Base-by-base conservation (phyloP, 2,113 vertebrate genomes). In the Centropus bengalensis region DNA sequence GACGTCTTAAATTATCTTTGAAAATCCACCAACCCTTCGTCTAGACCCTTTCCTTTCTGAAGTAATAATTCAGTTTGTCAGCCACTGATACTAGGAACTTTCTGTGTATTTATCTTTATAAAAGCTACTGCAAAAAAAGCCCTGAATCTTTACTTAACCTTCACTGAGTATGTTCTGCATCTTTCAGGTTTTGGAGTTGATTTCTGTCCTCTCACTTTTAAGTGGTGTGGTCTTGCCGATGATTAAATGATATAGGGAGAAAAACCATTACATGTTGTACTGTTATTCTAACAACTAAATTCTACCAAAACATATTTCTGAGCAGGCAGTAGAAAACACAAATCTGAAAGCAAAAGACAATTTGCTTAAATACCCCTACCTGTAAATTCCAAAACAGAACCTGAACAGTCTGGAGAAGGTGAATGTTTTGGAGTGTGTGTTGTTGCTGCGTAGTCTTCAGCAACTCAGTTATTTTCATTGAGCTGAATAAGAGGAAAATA, bases 201-300 rank as follows among this genome's bases (percentile, higher is more conserved):
- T 58, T 54, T 71, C 27, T 66, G 24, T 66, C 6, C 17, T 6
- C 2, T 69, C 10, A 45, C 5, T 17, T 70, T 26, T 51, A 30
- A 59, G 23, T 28, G 10, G 22, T 54, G 14, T 0, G 3, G 6
- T 54, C 28, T 66, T 81, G 51, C 28, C 36, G 36, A 36, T 36
- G 22, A 14, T 70, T 47, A 52, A 73, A 59, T 27, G 23, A 1
- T 1, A 0, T 3, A 20, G 27, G 32, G 18, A 32, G 28, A 36
- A n/a, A 83, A 78, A 19, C 19, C 14, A 5, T 55, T 71, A 20
- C 0, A 5, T 49, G 12, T 2, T 1, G 4, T 23, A 7, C 1
- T 68, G 36, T 10, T 6, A 6, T 17, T 22, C 8, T 42, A 16
- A 36, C 14, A 30, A 24, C 10, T 0, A 3, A 4, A 1, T 54